phyloP scores from a whole-genome alignment of 2,113 vertebrate genomes.

The Malurus alboscapulatus region DNA sequence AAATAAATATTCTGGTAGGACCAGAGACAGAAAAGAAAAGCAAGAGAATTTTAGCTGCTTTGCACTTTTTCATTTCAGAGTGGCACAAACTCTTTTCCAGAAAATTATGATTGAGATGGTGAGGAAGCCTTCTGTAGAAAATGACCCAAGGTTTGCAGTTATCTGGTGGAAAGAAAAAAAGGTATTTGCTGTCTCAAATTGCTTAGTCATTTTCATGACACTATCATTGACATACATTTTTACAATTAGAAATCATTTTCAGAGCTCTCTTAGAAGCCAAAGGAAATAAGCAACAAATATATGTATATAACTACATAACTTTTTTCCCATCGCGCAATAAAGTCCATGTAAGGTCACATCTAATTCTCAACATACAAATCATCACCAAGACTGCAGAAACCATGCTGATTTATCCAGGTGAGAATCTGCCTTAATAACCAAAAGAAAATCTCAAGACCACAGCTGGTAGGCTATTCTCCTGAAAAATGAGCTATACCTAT shows the following conservation, averaged over 20 bases:
- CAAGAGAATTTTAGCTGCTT: not conserved
- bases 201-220: not conserved
- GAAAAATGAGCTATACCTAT: not conserved
- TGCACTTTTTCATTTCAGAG: not conserved
- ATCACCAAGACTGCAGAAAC: not conserved
- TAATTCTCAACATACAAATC: not conserved
- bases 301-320: no score
- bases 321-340: not conserved
- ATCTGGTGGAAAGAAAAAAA: not conserved
- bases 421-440: not conserved
- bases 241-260: not conserved
- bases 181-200: not conserved
- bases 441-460: not conserved
- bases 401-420: not conserved
- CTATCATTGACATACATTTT: not conserved
- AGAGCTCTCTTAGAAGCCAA: not conserved
- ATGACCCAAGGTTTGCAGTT: not conserved
- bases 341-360: not conserved
- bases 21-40: not conserved
- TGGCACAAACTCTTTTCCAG: not conserved
- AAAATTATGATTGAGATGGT: not conserved
- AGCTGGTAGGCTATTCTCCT: not conserved
- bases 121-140: not conserved
- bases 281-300: not conserved
- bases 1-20: not conserved